phyloP scores from a whole-genome alignment of 2,888 invertebrate genomes.

The Drosophila nigritarsus region DNA sequence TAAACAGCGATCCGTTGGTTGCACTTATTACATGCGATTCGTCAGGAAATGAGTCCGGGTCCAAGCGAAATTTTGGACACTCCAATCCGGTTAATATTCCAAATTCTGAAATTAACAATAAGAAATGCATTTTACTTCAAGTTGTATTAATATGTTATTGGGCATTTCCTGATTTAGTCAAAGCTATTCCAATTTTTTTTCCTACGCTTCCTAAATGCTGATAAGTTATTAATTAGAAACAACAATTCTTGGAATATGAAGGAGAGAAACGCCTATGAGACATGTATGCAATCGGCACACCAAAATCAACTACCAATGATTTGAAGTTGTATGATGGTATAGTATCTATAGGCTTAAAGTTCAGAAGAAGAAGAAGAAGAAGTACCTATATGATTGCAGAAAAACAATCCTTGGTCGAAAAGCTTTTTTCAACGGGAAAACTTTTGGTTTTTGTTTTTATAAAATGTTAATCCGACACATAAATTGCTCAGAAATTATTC shows the following conservation, averaged over 20 bases:
- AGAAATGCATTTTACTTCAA: neutral
- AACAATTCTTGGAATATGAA: neutral
- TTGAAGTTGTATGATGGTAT: neutral
- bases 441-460: neutral
- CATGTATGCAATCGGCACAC: no score
- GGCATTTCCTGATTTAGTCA: neutral
- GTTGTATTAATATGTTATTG: neutral
- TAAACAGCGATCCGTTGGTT: conserved; percentile 78
- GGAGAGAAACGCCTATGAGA: neutral
- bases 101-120: conserved; percentile 68
- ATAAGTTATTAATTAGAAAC: neutral
- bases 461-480: neutral
- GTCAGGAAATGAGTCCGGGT: conserved; percentile 73
- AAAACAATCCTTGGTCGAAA: neutral
- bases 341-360: neutral
- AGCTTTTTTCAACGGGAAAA: neutral
- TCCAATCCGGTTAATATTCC: conserved; percentile 80
- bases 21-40: conserved; percentile 80
- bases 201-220: neutral
- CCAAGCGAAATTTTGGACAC: conserved; percentile 81
- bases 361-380: no score
- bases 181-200: neutral
- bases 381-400: neutral
- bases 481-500: neutral
- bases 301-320: neutral